Evolutionary conservation across 2,888 invertebrate species (phyloP), one percentile per base, ranked within the genome.

Genomic region (Polydesmus complanatus): DNA sequence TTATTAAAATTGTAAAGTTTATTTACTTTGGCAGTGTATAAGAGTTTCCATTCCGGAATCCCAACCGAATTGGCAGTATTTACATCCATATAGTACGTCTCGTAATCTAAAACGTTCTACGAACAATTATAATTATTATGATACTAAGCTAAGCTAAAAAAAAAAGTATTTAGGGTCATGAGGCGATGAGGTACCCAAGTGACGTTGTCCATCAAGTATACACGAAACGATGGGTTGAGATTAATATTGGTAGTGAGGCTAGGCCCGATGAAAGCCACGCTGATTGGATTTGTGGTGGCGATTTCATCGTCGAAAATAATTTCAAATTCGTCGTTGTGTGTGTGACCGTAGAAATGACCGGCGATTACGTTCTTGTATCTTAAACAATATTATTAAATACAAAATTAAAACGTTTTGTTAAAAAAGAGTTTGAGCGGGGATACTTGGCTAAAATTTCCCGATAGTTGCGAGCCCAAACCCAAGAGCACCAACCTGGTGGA

Each of bases 131-230:
- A 37, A 37, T 37, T 37, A 37, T 8, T 5, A 37, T 37, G 5
- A 8, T 37, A 37, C 37, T 37, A 8, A 8, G 37, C 8, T 37
- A 8, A 37, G 5, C 5, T 37, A 37, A 37, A 5, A 37, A 5
- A 37, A 5, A 37, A 37, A 37, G 5, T 8, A 37, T 14, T 37
- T 37, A 37, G n/a, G n/a, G n/a, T n/a, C n/a, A n/a, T n/a, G n/a
- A n/a, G n/a, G n/a, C n/a, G n/a, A n/a, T n/a, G n/a, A n/a, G n/a
- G n/a, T n/a, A n/a, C 75, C 78, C 77, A 86, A n/a, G n/a, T n/a
- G n/a, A n/a, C n/a, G 1, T 94, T 95, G 71, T 96, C 95, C 2
- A 96, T 84, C 69, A 91, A 89, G 74, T 95, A 97, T 74, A 97
- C 88, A 71, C 96, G 80, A 74, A 94, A 97, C 21, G 93, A 93